Evolutionary conservation across 2,113 vertebrate genomes (phyloP).

Genomic region (Charadrius vociferus): DNA sequence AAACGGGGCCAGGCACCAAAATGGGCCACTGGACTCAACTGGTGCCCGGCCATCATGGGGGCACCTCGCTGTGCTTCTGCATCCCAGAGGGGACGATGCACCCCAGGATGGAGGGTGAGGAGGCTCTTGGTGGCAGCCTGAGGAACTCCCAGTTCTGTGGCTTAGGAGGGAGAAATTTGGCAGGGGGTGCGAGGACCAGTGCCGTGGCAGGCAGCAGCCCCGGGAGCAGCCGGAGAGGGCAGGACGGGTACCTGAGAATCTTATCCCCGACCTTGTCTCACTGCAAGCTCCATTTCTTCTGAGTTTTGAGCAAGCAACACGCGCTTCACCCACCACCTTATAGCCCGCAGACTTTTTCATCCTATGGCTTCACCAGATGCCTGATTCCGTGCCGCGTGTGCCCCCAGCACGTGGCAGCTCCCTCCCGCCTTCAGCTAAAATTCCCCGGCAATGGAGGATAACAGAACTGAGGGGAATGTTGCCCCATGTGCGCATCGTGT

Average conservation of each 20-base stretch:
- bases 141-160: background rate
- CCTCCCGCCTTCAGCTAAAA: background rate
- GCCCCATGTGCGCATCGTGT: background rate
- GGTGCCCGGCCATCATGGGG: rapidly evolving
- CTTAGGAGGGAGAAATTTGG: background rate
- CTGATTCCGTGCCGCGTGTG: rapidly evolving
- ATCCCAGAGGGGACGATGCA: rapidly evolving
- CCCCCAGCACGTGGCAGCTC: background rate
- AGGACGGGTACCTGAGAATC: rapidly evolving
- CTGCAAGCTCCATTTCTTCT: background rate
- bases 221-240: background rate
- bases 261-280: background rate
- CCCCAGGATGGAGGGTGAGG: background rate
- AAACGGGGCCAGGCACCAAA: background rate
- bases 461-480: background rate
- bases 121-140: rapidly evolving
- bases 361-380: rapidly evolving
- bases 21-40: background rate
- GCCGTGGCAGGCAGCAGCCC: rapidly evolving
- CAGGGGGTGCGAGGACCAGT: rapidly evolving
- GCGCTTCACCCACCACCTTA: background rate
- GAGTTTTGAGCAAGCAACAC: background rate
- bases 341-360: rapidly evolving
- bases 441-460: background rate
- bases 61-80: background rate